Conservation (phyloP, 1,140 invertebrate species). For the Leguminivora glycinivorella region DNA sequence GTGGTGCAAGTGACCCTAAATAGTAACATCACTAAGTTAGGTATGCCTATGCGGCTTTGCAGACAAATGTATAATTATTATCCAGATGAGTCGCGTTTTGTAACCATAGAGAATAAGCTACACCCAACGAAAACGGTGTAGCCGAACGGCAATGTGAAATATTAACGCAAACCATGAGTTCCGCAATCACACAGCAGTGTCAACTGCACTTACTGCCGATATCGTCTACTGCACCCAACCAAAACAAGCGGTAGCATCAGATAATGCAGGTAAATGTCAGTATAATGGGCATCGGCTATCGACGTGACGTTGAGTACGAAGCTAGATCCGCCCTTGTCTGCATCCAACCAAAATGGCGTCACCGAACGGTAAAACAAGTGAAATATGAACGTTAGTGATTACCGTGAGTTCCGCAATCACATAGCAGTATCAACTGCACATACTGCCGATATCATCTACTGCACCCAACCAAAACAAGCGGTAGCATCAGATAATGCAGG, state of each 20-base stretch:
- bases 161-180: not conserved
- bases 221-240: not conserved
- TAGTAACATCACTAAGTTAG: not conserved
- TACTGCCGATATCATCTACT: not conserved
- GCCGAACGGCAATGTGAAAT: not conserved
- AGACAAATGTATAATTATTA: not conserved
- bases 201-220: not conserved
- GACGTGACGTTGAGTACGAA: too few relatives aligned
- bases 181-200: not conserved
- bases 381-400: not conserved
- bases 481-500: not conserved
- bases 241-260: not conserved
- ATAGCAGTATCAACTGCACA: not conserved
- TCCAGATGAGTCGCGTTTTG: not conserved
- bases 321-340: too few relatives aligned
- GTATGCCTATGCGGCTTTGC: not conserved
- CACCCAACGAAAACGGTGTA: not conserved
- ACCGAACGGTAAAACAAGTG: not conserved
- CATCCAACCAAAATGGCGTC: not conserved
- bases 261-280: not conserved
- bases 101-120: not conserved
- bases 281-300: slow-evolving; percentile 22
- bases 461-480: not conserved
- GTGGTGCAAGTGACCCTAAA: too few relatives aligned
- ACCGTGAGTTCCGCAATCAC: too few relatives aligned